Base-by-base conservation (phyloP, 2,888 invertebrate genomes). In the Orchestes rusci region DNA sequence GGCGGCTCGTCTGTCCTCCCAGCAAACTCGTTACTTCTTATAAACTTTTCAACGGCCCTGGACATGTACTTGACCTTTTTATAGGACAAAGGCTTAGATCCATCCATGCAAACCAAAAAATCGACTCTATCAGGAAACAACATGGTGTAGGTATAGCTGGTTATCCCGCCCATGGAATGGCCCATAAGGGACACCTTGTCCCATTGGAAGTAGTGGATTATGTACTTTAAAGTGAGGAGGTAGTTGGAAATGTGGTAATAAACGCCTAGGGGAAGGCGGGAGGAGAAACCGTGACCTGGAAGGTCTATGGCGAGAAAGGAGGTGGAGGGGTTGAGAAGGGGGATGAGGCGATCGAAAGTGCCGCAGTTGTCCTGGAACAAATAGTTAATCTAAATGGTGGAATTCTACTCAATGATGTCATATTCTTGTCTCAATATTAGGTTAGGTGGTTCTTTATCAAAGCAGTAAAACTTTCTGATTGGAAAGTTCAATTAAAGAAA, bases 211-310 rank as follows among this genome's bases (percentile, higher is more conserved):
- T 82, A 72, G 13, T 78, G 19, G 4, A 3, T 8, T 16, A 49
- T 36, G 84, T 54, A 68, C 23, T 75, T 66, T 10, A 86, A 61
- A 23, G 75, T 41, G 55, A 63, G 66, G 27, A 73, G 52, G 47
- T 67, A 68, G 37, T 69, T 66, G 2, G 67, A 55, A 10, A 66
- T 64, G 51, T 71, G 65, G 51, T 79, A 77, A 16, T 65, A 63
- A 18, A 71, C 62, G 16, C 85, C 84, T 39, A 68, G 62, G 1
- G 84, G 83, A 39, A 79, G 62, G 71, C 79, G 79, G 0, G 80
- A 79, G 0, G 85, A 85, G 2, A 73, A 56, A 1, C 86, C 86
- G 64, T 85, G 83, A 0, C 85, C 82, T 2, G 82, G 82, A 16
- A 79, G 69, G 62, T 84, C 84, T 13, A 84, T 65, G 0, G 82